Percentiles rank a stretch among this genome's conserved stretches.
Conservation (phyloP, 2,797 vertebrate species). For the Thripadectes ignobilis region DNA sequence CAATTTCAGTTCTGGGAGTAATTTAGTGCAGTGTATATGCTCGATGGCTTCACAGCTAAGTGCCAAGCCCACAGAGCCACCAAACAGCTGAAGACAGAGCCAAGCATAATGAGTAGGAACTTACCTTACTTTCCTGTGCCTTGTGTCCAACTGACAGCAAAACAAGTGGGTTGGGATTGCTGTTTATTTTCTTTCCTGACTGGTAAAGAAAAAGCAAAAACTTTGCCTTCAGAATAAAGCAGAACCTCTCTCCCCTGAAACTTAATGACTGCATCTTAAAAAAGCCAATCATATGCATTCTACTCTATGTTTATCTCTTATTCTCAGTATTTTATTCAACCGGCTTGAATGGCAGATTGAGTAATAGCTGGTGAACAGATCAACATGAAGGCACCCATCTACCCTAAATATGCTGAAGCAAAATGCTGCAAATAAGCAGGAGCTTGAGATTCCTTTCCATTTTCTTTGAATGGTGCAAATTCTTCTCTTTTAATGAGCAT, state of each 20-base stretch:
- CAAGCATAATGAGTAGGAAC: background rate
- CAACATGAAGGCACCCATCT: background rate
- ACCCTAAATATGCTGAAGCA: background rate
- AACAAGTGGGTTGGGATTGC: conserved; percentile 91
- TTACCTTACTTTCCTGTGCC: conserved; percentile 92
- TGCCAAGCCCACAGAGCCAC: background rate
- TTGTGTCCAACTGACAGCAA: conserved; percentile 91
- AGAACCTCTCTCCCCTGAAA: background rate
- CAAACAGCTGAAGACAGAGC: background rate
- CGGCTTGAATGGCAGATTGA: background rate
- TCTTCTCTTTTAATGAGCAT: conserved; percentile 25
- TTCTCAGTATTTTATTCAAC: background rate
- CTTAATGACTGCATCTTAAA: background rate
- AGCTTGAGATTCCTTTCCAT: background rate
- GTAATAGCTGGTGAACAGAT: background rate
- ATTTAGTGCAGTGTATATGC: background rate
- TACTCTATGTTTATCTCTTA: background rate
- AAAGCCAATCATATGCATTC: background rate
- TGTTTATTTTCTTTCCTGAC: conserved; percentile 94
- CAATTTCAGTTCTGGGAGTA: background rate
- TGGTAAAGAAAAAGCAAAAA: conserved; percentile 70
- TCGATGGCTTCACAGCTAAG: background rate
- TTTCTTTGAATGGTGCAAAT: conserved; percentile 28
- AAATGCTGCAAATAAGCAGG: background rate
- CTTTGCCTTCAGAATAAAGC: conserved; percentile 29